Conservation (phyloP, 2,113 vertebrate species). For the Apus apus region DNA sequence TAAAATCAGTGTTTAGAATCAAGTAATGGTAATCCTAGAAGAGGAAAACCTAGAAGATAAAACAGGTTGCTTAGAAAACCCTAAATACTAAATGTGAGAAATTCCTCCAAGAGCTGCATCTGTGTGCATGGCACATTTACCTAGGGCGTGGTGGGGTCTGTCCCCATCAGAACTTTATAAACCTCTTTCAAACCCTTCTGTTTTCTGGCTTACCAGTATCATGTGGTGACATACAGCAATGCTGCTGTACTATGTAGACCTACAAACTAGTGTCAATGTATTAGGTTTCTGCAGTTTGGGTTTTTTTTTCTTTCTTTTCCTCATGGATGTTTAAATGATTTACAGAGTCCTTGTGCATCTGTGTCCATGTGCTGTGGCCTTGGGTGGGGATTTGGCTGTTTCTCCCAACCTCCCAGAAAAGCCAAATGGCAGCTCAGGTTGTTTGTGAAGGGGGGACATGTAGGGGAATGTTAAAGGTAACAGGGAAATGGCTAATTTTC, state of each 20-base stretch:
- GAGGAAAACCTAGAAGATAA: not conserved
- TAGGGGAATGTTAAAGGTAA: accelerated
- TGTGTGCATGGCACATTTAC: not conserved
- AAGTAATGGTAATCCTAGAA: not conserved
- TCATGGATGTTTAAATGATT: not conserved
- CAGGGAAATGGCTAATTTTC: not conserved
- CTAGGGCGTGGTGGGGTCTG: not conserved
- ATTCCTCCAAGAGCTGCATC: not conserved
- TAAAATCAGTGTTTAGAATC: not conserved
- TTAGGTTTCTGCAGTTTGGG: accelerated
- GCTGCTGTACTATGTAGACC: no score
- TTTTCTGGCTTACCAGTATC: not conserved
- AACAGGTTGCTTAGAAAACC: not conserved
- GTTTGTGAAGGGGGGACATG: not conserved
- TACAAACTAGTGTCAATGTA: not conserved
- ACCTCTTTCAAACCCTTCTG: not conserved
- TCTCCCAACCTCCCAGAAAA: not conserved
- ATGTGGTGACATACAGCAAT: not conserved
- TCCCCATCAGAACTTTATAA: not conserved
- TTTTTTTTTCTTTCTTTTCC: not conserved
- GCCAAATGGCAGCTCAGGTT: not conserved
- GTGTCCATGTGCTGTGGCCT: accelerated
- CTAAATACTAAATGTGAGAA: not conserved
- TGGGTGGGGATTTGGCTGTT: not conserved
- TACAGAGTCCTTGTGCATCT: not conserved